Evolutionary conservation across 2,797 vertebrate species (phyloP).

Genomic region (Alosa sapidissima): DNA sequence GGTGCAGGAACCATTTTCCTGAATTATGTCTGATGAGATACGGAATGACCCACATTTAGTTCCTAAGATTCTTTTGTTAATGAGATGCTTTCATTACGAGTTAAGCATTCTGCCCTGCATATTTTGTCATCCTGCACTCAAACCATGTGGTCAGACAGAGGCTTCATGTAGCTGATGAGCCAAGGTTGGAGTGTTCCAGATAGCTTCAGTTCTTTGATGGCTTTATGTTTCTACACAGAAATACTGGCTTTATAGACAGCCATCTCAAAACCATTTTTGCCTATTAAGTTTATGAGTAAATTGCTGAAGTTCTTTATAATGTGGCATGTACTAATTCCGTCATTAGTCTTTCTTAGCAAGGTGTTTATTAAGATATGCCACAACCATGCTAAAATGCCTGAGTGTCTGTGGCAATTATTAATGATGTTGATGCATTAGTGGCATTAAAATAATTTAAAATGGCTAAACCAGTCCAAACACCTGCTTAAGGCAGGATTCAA

Average conservation of each 20-base stretch:
- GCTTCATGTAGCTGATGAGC: background rate
- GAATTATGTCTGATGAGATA: too few species aligned
- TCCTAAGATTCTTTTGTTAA: background rate
- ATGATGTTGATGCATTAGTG: background rate
- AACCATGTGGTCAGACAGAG: background rate
- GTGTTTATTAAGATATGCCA: background rate
- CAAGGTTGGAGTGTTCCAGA: background rate
- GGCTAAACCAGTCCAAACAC: background rate
- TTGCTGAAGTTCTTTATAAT: background rate
- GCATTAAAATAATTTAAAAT: background rate
- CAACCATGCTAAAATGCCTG: background rate
- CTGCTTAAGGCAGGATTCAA: background rate
- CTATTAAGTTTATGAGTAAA: background rate
- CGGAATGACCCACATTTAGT: background rate
- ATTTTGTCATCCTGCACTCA: background rate
- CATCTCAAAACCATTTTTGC: background rate
- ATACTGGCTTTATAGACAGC: background rate
- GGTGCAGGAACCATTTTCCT: too few species aligned
- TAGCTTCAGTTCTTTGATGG: background rate
- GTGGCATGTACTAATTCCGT: background rate
- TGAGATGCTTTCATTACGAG: background rate
- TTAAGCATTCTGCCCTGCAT: background rate
- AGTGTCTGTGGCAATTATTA: background rate
- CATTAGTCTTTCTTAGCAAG: background rate
- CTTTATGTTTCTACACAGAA: background rate